Base-by-base conservation (phyloP, 1,140 invertebrate species). In the Drosophila nannoptera region DNA sequence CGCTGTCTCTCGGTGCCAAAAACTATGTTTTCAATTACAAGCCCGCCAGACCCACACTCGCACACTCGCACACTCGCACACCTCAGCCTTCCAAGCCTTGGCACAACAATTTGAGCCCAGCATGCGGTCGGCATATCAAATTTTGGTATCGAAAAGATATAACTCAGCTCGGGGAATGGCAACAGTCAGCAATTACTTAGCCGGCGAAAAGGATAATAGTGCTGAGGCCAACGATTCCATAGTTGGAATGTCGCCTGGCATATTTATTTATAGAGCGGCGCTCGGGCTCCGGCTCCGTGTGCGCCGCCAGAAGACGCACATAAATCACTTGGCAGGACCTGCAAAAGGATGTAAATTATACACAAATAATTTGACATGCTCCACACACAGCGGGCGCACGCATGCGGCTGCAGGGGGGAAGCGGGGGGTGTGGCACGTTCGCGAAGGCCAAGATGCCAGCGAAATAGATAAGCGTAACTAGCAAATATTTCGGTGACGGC, bases 111-210 rank as follows among this genome's bases (percentile, higher is more conserved):
- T 77, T 87, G 82, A 87, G 75, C 82, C 75, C 82, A 82, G 82
- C 82, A 87, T 86, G 82, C 76, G 82, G 82, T 82, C 82, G 75
- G 82, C 77, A 86, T 86, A 87, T 87, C 82, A 86, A 86, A 87
- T 76, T 81, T 73, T 48, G 76, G 80, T 84, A 86, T 86, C 68
- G 82, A 73, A 81, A 75, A 66, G 64, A 50, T 49, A 86, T 75
- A 84, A 84, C 63, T 84, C 68, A 76, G 48, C 38, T 55, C 66
- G 59, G 22, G 22, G 22, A 83, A 83, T 77, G 80, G 60, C 73
- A 69, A 68, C 70, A 87, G 77, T 86, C 82, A 81, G 82, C 82
- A 86, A 86, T 86, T 86, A 87, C 82, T 80, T 86, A 86, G 73
- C 64, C 64, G 69, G 74, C 63, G 69, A 74, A 84, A 86, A 86